Evolutionary conservation across 2,113 vertebrate genomes (phyloP).

Genomic region (Electrona antarctica): DNA sequence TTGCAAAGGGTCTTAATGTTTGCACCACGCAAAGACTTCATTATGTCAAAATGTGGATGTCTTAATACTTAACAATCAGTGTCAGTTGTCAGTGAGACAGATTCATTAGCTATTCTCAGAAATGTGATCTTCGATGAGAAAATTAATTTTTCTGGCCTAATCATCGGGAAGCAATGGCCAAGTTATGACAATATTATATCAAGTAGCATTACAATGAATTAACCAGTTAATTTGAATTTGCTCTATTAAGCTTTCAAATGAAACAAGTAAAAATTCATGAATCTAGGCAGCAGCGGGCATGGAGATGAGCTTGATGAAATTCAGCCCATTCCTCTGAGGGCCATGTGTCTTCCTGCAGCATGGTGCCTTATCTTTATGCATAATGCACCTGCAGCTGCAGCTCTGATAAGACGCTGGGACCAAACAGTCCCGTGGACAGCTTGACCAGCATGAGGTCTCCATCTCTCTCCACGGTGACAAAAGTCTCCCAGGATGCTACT

Average conservation of each 20-base stretch:
- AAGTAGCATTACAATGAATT: slow-evolving; percentile 53
- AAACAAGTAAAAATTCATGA: slow-evolving; percentile 28
- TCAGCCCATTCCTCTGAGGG: slow-evolving; percentile 34
- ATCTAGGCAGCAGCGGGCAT: slow-evolving; percentile 19
- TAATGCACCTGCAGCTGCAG: slow-evolving; percentile 36
- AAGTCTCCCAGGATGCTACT: slow-evolving; percentile 38
- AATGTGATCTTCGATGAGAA: slow-evolving; percentile 23
- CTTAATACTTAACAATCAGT: slow-evolving; percentile 30
- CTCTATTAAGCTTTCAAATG: slow-evolving; percentile 56
- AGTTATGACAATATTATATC: slow-evolving; percentile 48
- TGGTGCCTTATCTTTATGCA: slow-evolving; percentile 34
- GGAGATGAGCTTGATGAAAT: slow-evolving; percentile 40
- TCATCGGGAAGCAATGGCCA: slow-evolving; percentile 25
- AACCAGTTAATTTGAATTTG: slow-evolving; percentile 45
- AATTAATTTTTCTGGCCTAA: slow-evolving; percentile 48
- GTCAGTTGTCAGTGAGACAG: slow-evolving; percentile 6
- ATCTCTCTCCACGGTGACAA: slow-evolving; percentile 44
- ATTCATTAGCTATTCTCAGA: slow-evolving; percentile 26
- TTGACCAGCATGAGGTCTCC: slow-evolving; percentile 55
- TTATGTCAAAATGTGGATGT: slow-evolving; percentile 19
- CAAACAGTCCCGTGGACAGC: slow-evolving; percentile 58
- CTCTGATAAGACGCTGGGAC: slow-evolving; percentile 35
- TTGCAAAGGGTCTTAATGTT: slow-evolving; percentile 1
- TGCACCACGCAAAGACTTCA: slow-evolving; percentile 17
- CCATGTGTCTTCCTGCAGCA: slow-evolving; percentile 17